Percentiles rank a stretch among this genome's conserved stretches.
These are phyloP conservation scores for Colaptes auratus DNA, from an alignment of 2,113 vertebrate species.

Conservation along the genomic window DNA sequence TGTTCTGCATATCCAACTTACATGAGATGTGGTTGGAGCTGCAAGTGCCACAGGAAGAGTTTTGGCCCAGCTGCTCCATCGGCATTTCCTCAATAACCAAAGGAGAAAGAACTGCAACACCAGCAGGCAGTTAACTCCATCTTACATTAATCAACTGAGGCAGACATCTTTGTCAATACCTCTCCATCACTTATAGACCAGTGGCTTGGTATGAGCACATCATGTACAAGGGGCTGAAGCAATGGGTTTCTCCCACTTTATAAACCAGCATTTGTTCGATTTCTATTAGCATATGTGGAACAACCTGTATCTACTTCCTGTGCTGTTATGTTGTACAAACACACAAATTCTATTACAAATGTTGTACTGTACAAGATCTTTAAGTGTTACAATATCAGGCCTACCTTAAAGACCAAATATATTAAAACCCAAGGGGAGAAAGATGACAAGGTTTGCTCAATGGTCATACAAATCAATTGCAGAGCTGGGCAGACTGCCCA, in stretches of 20 bases:
- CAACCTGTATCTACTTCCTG: not conserved
- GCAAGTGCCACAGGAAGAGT: not conserved
- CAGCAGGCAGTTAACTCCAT: not conserved
- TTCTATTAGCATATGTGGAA: not conserved
- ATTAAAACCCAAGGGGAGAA: not conserved
- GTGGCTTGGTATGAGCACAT: not conserved
- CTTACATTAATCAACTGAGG: not conserved
- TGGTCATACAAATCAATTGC: not conserved
- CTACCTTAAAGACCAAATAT: not conserved
- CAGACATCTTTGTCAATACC: not conserved
- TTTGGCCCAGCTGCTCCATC: not conserved
- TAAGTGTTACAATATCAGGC: not conserved
- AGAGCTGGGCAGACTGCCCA: slow-evolving; percentile 2
- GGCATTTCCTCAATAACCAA: too few species aligned
- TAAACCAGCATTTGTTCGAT: not conserved
- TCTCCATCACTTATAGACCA: not conserved
- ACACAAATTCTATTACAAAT: not conserved
- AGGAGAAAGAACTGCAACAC: not conserved
- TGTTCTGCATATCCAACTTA: not conserved
- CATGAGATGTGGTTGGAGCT: not conserved
- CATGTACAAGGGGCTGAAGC: not conserved
- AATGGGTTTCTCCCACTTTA: not conserved
- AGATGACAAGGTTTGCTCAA: not conserved
- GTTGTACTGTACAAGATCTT: not conserved
- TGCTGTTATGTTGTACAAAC: not conserved